Evolutionary conservation across 2,888 invertebrate genomes (phyloP), one percentile per base, ranked within the genome.

Genomic region (Drymonia ruficornis): DNA sequence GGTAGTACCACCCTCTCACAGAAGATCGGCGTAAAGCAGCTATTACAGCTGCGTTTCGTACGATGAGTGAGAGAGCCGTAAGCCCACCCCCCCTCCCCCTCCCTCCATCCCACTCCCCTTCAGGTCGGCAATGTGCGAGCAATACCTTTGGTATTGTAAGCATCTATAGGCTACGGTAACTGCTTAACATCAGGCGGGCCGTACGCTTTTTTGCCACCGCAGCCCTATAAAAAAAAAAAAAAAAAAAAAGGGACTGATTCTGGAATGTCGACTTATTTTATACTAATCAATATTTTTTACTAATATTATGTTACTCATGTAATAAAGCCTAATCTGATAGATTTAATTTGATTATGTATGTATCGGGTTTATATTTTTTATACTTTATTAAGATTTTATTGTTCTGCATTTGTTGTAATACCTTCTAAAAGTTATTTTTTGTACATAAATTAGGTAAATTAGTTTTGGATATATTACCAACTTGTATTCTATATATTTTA

Each of bases 191-290:
- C n/a, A n/a, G n/a, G n/a, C n/a, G n/a, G n/a, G n/a, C n/a, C n/a
- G n/a, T n/a, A n/a, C n/a, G n/a, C n/a, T n/a, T n/a, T n/a, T n/a
- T n/a, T n/a, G n/a, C n/a, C n/a, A n/a, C n/a, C n/a, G n/a, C n/a
- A n/a, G n/a, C n/a, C n/a, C n/a, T n/a, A n/a, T n/a, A n/a, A n/a
- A n/a, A n/a, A n/a, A n/a, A n/a, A n/a, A n/a, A n/a, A n/a, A n/a
- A n/a, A n/a, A n/a, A n/a, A n/a, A n/a, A n/a, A n/a, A n/a, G 51
- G 55, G 71, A 78, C 76, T 77, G 71, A 72, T 61, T 66, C 71
- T 67, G 51, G 49, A 51, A 48, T 58, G 52, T 69, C 59, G 50
- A 63, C 49, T 55, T 58, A 61, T 54, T 46, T 49, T 57, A 55
- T 50, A 46, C 45, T 49, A 4, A 49, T 28, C 23, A 42, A 31